Evolutionary conservation across 2,113 vertebrate species (phyloP).

Genomic region (Chloropsis cyanopogon): DNA sequence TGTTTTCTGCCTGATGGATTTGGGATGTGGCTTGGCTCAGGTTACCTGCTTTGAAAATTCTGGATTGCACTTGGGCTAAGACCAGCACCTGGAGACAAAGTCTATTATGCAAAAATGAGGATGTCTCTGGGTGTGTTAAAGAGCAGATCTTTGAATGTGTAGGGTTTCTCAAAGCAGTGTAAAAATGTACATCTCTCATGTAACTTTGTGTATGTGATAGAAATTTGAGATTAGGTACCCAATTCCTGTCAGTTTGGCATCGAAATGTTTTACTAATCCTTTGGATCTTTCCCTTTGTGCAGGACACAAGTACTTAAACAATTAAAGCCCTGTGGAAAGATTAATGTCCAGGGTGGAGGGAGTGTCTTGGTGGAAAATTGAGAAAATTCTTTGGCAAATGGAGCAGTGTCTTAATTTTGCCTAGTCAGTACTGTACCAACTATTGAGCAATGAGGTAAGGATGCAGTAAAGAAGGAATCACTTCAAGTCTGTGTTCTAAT

Average conservation of each 20-base stretch:
- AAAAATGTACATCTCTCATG: background rate
- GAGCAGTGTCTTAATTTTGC: background rate
- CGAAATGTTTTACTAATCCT: background rate
- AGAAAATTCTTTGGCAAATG: background rate
- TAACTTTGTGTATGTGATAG: background rate
- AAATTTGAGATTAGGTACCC: background rate
- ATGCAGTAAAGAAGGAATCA: background rate
- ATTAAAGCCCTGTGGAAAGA: background rate
- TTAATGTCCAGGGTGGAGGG: accelerated
- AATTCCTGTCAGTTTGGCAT: background rate
- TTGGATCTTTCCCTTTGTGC: background rate
- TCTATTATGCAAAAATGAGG: background rate
- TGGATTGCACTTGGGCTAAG: background rate
- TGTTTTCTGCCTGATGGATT: background rate
- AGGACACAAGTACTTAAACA: background rate
- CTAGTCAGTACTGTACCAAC: background rate
- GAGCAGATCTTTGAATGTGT: background rate
- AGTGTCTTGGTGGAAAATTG: background rate
- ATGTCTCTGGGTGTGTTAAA: background rate
- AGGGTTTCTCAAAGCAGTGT: background rate
- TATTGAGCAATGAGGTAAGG: background rate
- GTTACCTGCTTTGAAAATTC: background rate
- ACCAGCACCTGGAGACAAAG: background rate
- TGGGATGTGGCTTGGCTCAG: background rate
- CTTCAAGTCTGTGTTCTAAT: background rate